Conservation (phyloP, 1,140 invertebrate genomes). For the Drosophila sp. region DNA sequence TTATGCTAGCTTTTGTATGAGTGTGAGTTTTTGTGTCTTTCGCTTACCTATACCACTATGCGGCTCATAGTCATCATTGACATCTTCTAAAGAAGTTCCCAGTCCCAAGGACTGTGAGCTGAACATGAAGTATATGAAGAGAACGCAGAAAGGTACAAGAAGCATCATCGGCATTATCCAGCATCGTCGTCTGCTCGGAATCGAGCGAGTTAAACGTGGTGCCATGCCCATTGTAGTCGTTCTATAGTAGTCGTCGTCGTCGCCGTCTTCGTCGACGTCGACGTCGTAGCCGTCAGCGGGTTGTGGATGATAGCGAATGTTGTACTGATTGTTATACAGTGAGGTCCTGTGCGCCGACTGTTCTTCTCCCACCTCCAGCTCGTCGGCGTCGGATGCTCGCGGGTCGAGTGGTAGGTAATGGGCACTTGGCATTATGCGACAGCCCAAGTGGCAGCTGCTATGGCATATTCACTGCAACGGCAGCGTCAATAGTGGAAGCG, state of each 20-base stretch:
- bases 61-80: slow-evolving; percentile 34
- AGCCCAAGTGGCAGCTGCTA: slow-evolving; percentile 17
- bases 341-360: neutral
- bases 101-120: slow-evolving; percentile 43
- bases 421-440: slow-evolving; percentile 69
- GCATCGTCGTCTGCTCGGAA: slow-evolving; percentile 33
- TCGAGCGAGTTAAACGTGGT: slow-evolving; percentile 12
- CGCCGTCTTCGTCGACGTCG: neutral
- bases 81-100: slow-evolving; percentile 44
- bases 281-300: neutral
- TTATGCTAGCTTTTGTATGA: neutral
- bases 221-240: slow-evolving; percentile 16
- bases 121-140: slow-evolving; percentile 58
- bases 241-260: neutral
- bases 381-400: slow-evolving; percentile 56
- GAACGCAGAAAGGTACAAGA: slow-evolving; percentile 26
- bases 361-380: neutral
- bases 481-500: too few relatives aligned
- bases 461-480: slow-evolving; percentile 26
- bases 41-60: slow-evolving; percentile 64
- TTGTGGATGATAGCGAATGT: slow-evolving; percentile 38
- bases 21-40: neutral
- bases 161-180: slow-evolving; percentile 30
- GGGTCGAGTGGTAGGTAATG: slow-evolving; percentile 65
- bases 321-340: slow-evolving; percentile 21